phyloP scores from a whole-genome alignment of 2,888 invertebrate species.

The Seladonia tumulorum region DNA sequence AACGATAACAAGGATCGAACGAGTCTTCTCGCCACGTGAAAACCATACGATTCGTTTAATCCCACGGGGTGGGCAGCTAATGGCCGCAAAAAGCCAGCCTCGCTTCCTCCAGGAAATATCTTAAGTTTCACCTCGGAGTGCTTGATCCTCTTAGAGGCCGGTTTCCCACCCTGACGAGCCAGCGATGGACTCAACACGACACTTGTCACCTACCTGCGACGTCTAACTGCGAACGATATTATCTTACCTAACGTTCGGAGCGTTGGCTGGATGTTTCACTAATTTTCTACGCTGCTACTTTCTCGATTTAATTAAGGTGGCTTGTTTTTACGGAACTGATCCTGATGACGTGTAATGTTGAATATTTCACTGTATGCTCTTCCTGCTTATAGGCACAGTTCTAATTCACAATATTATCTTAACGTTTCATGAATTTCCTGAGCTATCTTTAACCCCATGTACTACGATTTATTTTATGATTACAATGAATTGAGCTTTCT shows the following conservation, averaged over 20 bases:
- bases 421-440: not conserved
- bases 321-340: not conserved
- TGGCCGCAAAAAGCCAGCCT: slow-evolving; percentile 43
- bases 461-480: too few species aligned
- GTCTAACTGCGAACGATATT: not conserved
- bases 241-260: not conserved
- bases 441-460: not conserved
- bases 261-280: not conserved
- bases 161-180: slow-evolving; percentile 22
- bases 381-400: too few species aligned
- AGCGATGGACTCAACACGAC: slow-evolving; percentile 3
- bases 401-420: not conserved
- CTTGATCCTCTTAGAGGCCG: slow-evolving; percentile 58
- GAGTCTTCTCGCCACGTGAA: slow-evolving; percentile 35
- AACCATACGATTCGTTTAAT: slow-evolving; percentile 54
- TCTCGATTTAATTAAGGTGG: not conserved
- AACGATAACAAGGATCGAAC: slow-evolving; percentile 55
- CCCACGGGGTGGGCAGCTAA: slow-evolving; percentile 51
- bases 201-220: not conserved
- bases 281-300: not conserved
- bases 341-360: not conserved
- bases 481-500: too few species aligned
- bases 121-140: slow-evolving; percentile 55
- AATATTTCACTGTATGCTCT: too few species aligned
- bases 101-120: slow-evolving; percentile 58